Conservation (phyloP, 2,797 vertebrate genomes). For the Tadarida brasiliensis region DNA sequence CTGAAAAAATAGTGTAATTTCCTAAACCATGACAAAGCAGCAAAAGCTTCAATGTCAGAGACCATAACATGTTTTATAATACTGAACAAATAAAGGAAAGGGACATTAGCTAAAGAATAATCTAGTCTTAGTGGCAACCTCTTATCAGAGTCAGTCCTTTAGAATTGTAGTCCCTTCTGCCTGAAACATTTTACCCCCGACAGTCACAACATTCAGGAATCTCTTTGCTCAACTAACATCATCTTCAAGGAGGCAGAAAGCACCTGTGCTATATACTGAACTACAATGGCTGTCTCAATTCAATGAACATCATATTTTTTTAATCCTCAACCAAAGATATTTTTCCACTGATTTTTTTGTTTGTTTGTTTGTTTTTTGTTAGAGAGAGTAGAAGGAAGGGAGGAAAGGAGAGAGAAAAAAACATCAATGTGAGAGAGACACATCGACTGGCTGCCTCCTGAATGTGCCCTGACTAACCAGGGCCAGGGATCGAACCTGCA, state of each 20-base stretch:
- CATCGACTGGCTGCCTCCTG: no score
- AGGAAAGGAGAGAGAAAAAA: no score
- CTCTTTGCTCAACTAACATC: background rate
- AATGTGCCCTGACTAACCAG: no score
- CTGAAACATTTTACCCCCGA: background rate
- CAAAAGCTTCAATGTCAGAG: background rate
- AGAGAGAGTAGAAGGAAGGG: no score
- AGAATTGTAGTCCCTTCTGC: background rate
- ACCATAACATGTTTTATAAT: background rate
- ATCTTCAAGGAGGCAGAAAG: background rate
- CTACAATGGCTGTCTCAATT: background rate
- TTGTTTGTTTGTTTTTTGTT: no score
- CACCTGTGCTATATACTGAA: background rate
- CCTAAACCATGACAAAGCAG: background rate
- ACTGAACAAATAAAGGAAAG: background rate
- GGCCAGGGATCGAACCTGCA: no score
- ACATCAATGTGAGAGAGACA: no score
- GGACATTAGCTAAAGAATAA: background rate
- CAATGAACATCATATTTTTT: no score
- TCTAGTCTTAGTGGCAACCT: background rate
- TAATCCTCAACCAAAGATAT: no score
- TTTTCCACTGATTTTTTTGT: no score
- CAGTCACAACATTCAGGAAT: background rate
- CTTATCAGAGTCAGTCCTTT: background rate
- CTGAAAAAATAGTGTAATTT: constrained; percentile 9